Evolutionary conservation across 2,113 vertebrate species (phyloP).

Genomic region (Ranitomeya variabilis): DNA sequence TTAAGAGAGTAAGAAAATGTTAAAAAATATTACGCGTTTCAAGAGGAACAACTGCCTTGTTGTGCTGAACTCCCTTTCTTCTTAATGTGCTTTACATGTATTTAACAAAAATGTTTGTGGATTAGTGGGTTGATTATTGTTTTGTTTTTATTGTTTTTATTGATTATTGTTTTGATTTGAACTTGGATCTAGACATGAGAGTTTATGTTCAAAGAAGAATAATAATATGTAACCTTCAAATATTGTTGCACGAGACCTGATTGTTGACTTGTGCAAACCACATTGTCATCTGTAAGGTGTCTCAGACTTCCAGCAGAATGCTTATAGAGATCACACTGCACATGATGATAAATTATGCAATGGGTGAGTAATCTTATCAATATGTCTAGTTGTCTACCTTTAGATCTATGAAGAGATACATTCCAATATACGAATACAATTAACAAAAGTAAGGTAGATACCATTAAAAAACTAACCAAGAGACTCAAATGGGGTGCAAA

Average conservation of each 20-base stretch:
- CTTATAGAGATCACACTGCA: neutral
- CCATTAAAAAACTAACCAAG: no score
- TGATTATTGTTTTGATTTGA: conserved; percentile 1
- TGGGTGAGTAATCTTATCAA: neutral
- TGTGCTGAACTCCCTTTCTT: no score
- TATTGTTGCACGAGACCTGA: neutral
- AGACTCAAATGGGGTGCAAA: no score
- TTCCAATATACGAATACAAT: no score
- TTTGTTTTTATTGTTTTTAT: no score
- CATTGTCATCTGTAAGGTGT: neutral
- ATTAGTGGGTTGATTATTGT: neutral
- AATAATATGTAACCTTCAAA: conserved; percentile 10
- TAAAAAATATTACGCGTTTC: no score
- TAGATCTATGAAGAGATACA: no score
- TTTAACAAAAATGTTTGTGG: neutral
- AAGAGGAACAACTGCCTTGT: no score
- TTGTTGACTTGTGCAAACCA: neutral
- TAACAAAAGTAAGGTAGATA: no score
- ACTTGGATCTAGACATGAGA: neutral
- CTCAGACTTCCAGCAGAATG: neutral
- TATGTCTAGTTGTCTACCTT: neutral
- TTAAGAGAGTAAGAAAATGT: no score
- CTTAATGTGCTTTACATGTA: no score
- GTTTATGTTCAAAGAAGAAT: neutral
- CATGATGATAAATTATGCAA: neutral